These are phyloP conservation scores for Drosophila nr. perissopoda DNA, from an alignment of 2,888 invertebrate species.

Conservation along the genomic window DNA sequence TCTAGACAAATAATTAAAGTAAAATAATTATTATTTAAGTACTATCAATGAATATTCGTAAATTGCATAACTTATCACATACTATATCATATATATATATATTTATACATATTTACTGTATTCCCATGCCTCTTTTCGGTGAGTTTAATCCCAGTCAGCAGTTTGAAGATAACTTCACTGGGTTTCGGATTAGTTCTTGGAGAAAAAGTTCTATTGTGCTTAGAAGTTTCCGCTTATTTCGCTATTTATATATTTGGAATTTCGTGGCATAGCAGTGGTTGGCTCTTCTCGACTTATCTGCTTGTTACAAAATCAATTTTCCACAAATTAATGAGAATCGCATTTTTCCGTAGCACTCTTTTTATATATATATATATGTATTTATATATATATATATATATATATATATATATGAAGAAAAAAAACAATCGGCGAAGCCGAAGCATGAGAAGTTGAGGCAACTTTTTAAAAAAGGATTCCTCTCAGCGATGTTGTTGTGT, in stretches of 20 bases:
- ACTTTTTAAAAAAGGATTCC: slow-evolving; percentile 68
- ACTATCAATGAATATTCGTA: background rate
- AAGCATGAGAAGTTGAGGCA: slow-evolving; percentile 39
- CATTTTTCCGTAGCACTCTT: slow-evolving; percentile 62
- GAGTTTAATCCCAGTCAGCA: background rate
- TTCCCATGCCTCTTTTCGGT: background rate
- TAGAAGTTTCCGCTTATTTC: slow-evolving; percentile 23
- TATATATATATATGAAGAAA: background rate
- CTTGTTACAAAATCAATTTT: slow-evolving; percentile 68
- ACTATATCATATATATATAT: background rate
- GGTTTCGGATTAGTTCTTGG: background rate
- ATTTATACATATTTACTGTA: background rate
- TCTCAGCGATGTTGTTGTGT: slow-evolving; percentile 54
- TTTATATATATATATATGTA: slow-evolving; percentile 10
- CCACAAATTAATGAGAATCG: slow-evolving; percentile 70
- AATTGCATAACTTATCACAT: background rate
- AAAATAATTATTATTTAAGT: background rate
- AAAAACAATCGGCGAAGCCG: slow-evolving; percentile 6
- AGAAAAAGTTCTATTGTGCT: slow-evolving; percentile 17
- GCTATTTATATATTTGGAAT: background rate
- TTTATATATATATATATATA: background rate
- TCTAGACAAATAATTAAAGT: background rate
- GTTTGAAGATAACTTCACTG: background rate
- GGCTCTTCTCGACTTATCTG: slow-evolving; percentile 45
- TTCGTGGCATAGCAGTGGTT: background rate